Conservation (phyloP, 1,140 invertebrate species). For the Helicoverpa zea region DNA sequence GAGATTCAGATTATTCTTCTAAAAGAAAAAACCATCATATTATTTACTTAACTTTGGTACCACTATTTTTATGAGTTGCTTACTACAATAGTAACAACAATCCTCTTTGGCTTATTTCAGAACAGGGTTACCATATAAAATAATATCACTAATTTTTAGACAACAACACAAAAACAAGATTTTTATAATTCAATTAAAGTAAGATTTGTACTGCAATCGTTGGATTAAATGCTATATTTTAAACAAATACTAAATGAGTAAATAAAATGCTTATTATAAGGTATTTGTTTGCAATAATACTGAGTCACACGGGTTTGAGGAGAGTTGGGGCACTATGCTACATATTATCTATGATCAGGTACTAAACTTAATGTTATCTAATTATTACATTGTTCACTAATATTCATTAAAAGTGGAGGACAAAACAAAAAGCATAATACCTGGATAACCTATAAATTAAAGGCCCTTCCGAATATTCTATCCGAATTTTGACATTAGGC, state of each 20-base stretch:
- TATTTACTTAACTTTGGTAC: not conserved
- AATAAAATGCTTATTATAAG: conserved; percentile 45
- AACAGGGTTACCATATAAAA: not conserved
- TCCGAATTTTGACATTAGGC: too few species aligned
- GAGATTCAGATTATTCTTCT: not conserved
- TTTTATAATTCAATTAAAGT: not conserved
- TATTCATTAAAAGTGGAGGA: not conserved
- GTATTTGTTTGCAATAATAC: conserved; percentile 45
- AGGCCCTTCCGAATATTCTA: too few species aligned
- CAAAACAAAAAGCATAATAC: too few species aligned
- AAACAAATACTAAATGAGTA: conserved; percentile 19
- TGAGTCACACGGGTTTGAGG: not conserved
- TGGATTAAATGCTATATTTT: conserved; percentile 36
- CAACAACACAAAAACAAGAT: not conserved
- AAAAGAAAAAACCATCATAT: not conserved
- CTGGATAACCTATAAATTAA: too few species aligned
- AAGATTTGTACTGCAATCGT: not conserved
- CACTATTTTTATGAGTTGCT: not conserved
- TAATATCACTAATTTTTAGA: not conserved
- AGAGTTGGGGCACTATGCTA: not conserved
- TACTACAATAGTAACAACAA: too few species aligned
- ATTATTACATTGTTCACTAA: not conserved
- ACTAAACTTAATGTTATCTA: not conserved
- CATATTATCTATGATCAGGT: not conserved
- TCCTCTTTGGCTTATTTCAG: not conserved